Base-by-base conservation (phyloP, 2,113 vertebrate species). In the Rhodinocichla rosea region DNA sequence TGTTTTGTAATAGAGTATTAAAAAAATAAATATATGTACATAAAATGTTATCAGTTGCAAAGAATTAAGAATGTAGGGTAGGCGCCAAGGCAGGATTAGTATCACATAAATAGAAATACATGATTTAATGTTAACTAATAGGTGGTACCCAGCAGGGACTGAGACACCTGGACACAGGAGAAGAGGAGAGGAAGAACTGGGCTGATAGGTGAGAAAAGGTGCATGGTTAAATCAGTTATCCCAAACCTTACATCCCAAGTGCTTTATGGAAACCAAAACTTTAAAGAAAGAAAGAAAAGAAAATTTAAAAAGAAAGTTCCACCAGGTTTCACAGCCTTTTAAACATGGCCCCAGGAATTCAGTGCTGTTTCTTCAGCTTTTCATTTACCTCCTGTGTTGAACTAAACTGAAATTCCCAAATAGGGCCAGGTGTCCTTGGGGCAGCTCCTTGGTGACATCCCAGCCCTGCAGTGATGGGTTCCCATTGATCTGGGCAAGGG, bases 1-100 rank as follows among this genome's bases (percentile, higher is more conserved):
- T 89, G 62, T 64, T 90, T 86, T 80, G 60, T 62, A 93, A 90
- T 47, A 78, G 63, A 59, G 52, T 68, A 81, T 81, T 92, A 92
- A 95, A 95, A 95, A 89, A 81, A 19, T 44, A 69, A 76, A 83
- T 68, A 63, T 16, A 18, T 2, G 7, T 14, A 32, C 27, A 37
- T 65, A 70, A 94, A 88, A 77, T 40, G 42, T 22, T 42, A 52
- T 37, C 56, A 10, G 40, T 33, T 65, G 56, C 37, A 60, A 81
- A 64, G 37, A 79, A 74, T 88, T 74, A 88, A 74, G 71, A 87
- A 53, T 0, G 0, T 5, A 11, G 22, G 2, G 6, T 30, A n/a
- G 44, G 32, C 64, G 60, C 37, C 69, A 81, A 77, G 53, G 4
- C 39, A 88, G 68, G 52, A 60, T 59, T 80, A 50, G 15, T 11